phyloP scores from a whole-genome alignment of 2,888 invertebrate genomes.

The Scotopteryx bipunctaria region DNA sequence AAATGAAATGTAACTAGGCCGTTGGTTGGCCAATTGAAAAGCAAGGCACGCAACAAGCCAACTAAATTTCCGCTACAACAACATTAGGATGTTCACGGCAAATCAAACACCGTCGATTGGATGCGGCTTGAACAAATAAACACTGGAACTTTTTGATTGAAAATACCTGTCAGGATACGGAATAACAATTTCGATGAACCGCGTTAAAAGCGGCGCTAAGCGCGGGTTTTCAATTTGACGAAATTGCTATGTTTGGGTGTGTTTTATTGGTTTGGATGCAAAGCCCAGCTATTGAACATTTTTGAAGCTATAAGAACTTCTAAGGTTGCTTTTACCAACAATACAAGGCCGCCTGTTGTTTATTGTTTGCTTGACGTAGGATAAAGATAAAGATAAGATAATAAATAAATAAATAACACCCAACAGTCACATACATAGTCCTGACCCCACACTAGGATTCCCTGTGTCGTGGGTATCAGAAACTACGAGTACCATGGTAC shows the following conservation, averaged over 20 bases:
- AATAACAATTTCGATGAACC: slow-evolving; percentile 53
- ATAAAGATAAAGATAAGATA: too few relatives aligned
- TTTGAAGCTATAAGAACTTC: too few relatives aligned
- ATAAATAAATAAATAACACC: too few relatives aligned
- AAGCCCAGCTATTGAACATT: too few relatives aligned
- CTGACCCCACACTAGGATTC: too few relatives aligned
- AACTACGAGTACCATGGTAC: too few relatives aligned
- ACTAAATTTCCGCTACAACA: slow-evolving; percentile 29
- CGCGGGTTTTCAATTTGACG: slow-evolving; percentile 55
- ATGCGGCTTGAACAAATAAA: slow-evolving; percentile 39
- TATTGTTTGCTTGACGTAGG: too few relatives aligned
- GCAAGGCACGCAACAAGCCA: slow-evolving; percentile 24
- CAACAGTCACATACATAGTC: too few relatives aligned
- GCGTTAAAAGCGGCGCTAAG: slow-evolving; percentile 47
- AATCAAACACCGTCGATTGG: slow-evolving; percentile 38
- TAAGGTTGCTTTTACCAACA: too few relatives aligned
- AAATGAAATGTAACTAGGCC: slow-evolving; percentile 9
- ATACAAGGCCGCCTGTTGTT: too few relatives aligned
- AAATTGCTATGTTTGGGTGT: slow-evolving; percentile 46
- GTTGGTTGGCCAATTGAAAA: slow-evolving; percentile 10
- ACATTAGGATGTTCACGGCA: slow-evolving; percentile 30
- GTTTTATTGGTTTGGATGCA: slow-evolving; percentile 43
- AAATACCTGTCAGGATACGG: slow-evolving; percentile 45
- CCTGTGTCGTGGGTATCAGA: too few relatives aligned
- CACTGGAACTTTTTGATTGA: slow-evolving; percentile 43